phyloP scores from a whole-genome alignment of 2,113 vertebrate species.

The Stigmatopora argus region DNA sequence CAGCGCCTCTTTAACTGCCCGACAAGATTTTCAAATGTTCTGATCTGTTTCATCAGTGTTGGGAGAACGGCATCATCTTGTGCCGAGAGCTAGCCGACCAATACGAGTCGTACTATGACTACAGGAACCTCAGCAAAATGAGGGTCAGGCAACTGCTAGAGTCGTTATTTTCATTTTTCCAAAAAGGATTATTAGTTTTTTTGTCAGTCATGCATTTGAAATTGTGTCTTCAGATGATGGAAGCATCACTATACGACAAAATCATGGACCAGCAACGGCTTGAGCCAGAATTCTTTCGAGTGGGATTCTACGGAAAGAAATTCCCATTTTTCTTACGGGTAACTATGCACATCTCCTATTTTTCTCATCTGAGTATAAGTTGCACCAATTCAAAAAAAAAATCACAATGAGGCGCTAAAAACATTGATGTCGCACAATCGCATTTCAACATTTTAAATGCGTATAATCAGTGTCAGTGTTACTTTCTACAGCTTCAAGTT shows the following conservation, averaged over 20 bases:
- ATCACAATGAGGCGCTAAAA: no score
- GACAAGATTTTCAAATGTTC: not conserved
- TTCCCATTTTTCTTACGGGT: conserved; percentile 97
- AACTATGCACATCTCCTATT: conserved; percentile 51
- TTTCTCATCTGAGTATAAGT: no score
- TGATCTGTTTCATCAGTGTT: conserved; percentile 74
- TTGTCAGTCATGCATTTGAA: not conserved
- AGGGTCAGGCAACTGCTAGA: conserved; percentile 72
- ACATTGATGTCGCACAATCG: no score
- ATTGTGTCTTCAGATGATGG: conserved; percentile 78
- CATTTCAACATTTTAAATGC: no score
- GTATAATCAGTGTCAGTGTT: no score
- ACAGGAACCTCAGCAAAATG: conserved; percentile 98
- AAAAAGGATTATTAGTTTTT: not conserved
- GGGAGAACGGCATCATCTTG: conserved; percentile 97
- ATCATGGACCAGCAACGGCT: conserved; percentile 98
- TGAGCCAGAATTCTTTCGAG: conserved; percentile 96
- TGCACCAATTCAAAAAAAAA: no score
- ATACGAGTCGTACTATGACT: conserved; percentile 96
- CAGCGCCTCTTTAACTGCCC: conserved; percentile 45
- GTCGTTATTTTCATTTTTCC: not conserved
- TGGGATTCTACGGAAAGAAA: conserved; percentile 98
- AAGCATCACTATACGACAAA: conserved; percentile 96
- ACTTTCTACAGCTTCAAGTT: no score
- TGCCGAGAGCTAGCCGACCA: conserved; percentile 96